Evolutionary conservation across 1,140 invertebrate genomes (phyloP).

Genomic region (Trachymyrmex septentrionalis): DNA sequence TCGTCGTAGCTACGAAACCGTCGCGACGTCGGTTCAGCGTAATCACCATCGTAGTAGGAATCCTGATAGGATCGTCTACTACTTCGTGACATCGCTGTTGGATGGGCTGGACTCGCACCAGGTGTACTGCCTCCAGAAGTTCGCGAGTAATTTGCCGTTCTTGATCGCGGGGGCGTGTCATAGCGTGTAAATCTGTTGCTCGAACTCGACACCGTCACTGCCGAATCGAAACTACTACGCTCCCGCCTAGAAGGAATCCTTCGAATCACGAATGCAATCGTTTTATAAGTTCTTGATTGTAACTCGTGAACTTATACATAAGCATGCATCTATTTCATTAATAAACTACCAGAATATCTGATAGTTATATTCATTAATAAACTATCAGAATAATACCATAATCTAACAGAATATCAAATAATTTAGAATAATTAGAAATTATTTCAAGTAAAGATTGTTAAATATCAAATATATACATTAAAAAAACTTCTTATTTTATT

Average conservation of each 20-base stretch:
- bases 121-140: slow-evolving; percentile 83
- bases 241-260: slow-evolving; percentile 81
- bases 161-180: slow-evolving; percentile 84
- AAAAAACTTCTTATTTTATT: slow-evolving; percentile 19
- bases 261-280: slow-evolving; percentile 66
- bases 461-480: not conserved
- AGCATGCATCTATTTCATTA: slow-evolving; percentile 1
- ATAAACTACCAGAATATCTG: not conserved
- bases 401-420: not conserved
- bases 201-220: slow-evolving; percentile 83
- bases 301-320: slow-evolving; percentile 35
- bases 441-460: not conserved
- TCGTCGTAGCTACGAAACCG: slow-evolving; percentile 89
- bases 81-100: slow-evolving; percentile 82
- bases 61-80: slow-evolving; percentile 84
- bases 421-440: slow-evolving; percentile 6
- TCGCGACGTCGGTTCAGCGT: slow-evolving; percentile 86
- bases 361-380: too few relatives aligned
- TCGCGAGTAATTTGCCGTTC: slow-evolving; percentile 84
- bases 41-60: slow-evolving; percentile 84
- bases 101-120: slow-evolving; percentile 84
- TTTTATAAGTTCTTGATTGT: slow-evolving; percentile 59
- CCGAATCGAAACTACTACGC: slow-evolving; percentile 82
- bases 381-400: not conserved
- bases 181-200: slow-evolving; percentile 85